Evolutionary conservation across 2,888 invertebrate species (phyloP), one percentile per base, ranked within the genome.

Genomic region (Phaedon cochleariae): DNA sequence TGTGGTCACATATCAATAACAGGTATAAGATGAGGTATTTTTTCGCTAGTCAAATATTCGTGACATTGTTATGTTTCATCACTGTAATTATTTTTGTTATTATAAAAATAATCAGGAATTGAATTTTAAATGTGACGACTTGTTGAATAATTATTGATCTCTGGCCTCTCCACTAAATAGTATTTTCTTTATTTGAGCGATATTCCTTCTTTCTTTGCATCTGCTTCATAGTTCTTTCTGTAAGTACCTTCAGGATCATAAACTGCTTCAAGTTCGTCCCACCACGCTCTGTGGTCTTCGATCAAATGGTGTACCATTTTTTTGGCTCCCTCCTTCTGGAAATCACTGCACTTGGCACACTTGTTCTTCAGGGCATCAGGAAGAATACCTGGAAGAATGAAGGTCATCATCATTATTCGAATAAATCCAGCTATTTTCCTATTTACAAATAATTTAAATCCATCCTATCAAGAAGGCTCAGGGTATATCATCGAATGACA

Each of bases 331-430:
- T 82, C 77, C 76, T 85, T 87, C 78, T 92, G 92, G 29, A 84
- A 84, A 34, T 89, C 87, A 17, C 86, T 89, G 77, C 92, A 92
- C 76, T 90, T 89, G 65, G 76, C 73, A 79, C 92, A 92, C 53
- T 88, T 88, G 3, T 86, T 88, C 68, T 86, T 82, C 54, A 92
- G 79, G 0, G 92, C 92, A 67, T 92, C 92, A 0, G 92, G 92
- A 0, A 93, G 84, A 0, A 86, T 83, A 21, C 84, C 90, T 90
- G 82, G 4, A 85, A 85, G 2, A 9, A 10, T 22, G 21, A 18
- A 26, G 7, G 7, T 7, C 26, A 26, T 7, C 26, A 26, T 5
- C 7, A 26, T 26, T 5, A 26, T 5, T n/a, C n/a, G n/a, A n/a
- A n/a, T n/a, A n/a, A n/a, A n/a, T n/a, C n/a, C n/a, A n/a, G n/a